Conservation (phyloP, 2,797 vertebrate species). For the Dallia pectoralis region DNA sequence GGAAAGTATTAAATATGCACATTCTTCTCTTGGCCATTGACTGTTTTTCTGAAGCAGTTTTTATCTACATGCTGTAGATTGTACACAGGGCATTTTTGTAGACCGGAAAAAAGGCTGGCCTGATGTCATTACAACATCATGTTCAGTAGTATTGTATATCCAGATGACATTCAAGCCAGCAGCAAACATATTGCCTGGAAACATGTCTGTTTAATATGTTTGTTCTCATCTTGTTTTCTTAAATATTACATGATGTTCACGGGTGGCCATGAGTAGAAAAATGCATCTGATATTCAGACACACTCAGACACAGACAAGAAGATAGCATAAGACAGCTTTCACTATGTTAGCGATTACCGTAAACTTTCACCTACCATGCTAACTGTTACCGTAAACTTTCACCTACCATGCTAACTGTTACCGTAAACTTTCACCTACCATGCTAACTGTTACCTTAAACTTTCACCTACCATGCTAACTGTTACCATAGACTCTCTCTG, state of each 20-base stretch:
- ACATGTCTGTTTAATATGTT: neutral
- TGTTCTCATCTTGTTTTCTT: neutral
- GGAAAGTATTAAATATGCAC: neutral
- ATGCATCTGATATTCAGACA: neutral
- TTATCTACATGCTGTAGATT: neutral
- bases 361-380: conserved; percentile 5
- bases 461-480: no score
- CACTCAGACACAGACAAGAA: neutral
- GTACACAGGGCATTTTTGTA: neutral
- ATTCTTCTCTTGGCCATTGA: neutral
- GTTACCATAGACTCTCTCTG: no score
- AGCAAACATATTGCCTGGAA: neutral
- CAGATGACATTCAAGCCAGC: neutral
- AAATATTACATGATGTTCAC: neutral
- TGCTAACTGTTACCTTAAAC: no score
- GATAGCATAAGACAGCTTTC: neutral
- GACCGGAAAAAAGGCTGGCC: neutral
- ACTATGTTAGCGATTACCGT: neutral
- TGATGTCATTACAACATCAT: neutral
- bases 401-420: no score
- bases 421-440: no score
- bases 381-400: no score
- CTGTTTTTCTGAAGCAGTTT: neutral
- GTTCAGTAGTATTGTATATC: neutral
- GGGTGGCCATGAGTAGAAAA: neutral